These are phyloP conservation scores for Ennomos quercinarius DNA, from an alignment of 2,888 invertebrate genomes.

Conservation along the genomic window DNA sequence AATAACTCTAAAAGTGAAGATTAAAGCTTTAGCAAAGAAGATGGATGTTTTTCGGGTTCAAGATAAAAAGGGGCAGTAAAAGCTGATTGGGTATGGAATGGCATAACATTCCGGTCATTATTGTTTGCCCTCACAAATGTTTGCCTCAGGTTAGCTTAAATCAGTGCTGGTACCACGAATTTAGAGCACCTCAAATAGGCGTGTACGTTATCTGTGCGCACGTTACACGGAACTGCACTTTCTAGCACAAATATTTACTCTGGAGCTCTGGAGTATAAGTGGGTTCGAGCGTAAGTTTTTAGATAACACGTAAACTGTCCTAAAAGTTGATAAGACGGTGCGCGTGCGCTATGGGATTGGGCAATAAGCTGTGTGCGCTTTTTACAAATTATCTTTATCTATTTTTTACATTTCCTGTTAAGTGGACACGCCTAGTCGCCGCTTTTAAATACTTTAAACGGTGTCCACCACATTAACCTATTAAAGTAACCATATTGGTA, in stretches of 20 bases:
- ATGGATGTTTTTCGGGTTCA: conserved; percentile 29
- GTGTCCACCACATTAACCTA: conserved; percentile 37
- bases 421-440: conserved; percentile 56
- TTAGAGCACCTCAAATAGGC: conserved; percentile 67
- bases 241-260: conserved; percentile 82
- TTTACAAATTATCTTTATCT: conserved; percentile 74
- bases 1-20: conserved; percentile 35
- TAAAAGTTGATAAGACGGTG: conserved; percentile 66
- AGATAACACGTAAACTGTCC: conserved; percentile 78
- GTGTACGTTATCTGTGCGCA: conserved; percentile 73
- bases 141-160: conserved; percentile 55
- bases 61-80: conserved; percentile 39
- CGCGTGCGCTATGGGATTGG: conserved; percentile 54
- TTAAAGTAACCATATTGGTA: conserved; percentile 29
- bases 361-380: conserved; percentile 51
- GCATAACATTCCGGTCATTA: conserved; percentile 41
- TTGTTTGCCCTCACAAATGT: conserved; percentile 62
- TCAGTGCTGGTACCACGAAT: conserved; percentile 60
- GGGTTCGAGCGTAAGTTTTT: conserved; percentile 67
- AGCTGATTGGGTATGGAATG: conserved; percentile 43
- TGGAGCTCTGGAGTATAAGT: conserved; percentile 71
- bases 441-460: conserved; percentile 38
- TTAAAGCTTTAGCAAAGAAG: conserved; percentile 32
- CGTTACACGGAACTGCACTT: conserved; percentile 83
- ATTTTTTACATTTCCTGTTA: conserved; percentile 59